Evolutionary conservation across 2,797 vertebrate genomes (phyloP), one percentile per base, ranked within the genome.

Genomic region (Malacoraja senta): DNA sequence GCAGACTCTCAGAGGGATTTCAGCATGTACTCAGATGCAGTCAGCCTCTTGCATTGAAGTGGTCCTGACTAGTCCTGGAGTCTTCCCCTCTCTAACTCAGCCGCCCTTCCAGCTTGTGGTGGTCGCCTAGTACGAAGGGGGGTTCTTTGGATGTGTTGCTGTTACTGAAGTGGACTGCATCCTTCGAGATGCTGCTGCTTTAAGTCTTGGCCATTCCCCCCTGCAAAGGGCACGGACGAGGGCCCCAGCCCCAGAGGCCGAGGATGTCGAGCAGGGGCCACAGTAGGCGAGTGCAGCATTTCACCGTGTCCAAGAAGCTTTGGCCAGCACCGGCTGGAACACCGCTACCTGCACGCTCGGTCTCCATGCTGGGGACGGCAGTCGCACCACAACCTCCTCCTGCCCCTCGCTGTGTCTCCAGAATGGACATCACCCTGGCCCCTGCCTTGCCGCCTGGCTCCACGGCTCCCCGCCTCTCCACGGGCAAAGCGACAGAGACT

Each of bases 371-470:
- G 84, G 63, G 8, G 7, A 35, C 84, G 0, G 84, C n/a, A 1
- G 13, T 29, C 29, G 3, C 1, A 19, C 1, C 83, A 8, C 29
- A 32, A 8, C 29, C 84, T 0, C 1, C 84, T 35, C 29, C 84
- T 32, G 44, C 44, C 6, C 2, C 44, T 53, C 63, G 84, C n/a
- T 21, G 17, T 8, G 8, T 88, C n/a, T 88, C 84, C 17, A 88
- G 84, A 24, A 88, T 88, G 84, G 84, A 88, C n/a, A 35, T 88
- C 63, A 88, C 63, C 29, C 21, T 88, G 84, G 84, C 84, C 0
- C 21, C 63, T 2, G 53, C 53, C 10, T n/a, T 29, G 53, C 53
- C 38, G 10, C 53, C 44, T 4, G 12, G 24, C 0, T 0, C 53
- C 0, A 0, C 81, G 0, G 84, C 61, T 0, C 1, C n/a, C 84